Conservation (phyloP, 2,113 vertebrate species). For the Rhinolophus ferrumequinum region DNA sequence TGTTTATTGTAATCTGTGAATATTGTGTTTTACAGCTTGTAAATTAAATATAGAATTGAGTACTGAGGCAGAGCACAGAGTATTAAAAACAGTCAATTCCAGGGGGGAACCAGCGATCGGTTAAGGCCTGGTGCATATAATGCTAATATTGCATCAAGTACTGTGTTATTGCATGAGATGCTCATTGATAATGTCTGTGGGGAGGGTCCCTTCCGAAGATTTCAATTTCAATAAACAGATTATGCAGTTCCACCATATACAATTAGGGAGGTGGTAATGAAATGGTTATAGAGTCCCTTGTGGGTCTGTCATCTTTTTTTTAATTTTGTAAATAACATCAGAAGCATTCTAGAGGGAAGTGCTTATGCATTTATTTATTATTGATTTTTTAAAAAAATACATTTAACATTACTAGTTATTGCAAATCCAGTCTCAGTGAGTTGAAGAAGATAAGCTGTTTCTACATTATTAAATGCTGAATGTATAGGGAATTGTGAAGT, state of each 20-base stretch:
- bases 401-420: constrained; percentile 94
- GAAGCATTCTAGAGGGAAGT: constrained; percentile 89
- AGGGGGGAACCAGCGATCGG: constrained; percentile 80
- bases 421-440: constrained; percentile 89
- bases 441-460: constrained; percentile 84
- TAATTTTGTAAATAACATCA: constrained; percentile 98
- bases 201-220: constrained; percentile 91
- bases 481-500: constrained; percentile 83
- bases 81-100: constrained; percentile 87
- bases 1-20: constrained; percentile 88
- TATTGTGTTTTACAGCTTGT: constrained; percentile 89
- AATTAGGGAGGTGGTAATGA: constrained; percentile 93
- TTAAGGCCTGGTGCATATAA: constrained; percentile 88
- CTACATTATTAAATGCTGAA: constrained; percentile 86
- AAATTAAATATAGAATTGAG: constrained; percentile 89
- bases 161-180: constrained; percentile 87
- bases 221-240: constrained; percentile 95
- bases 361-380: constrained; percentile 97
- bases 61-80: constrained; percentile 84
- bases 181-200: constrained; percentile 89
- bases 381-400: constrained; percentile 90
- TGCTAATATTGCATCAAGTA: constrained; percentile 89
- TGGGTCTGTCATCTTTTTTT: constrained; percentile 88
- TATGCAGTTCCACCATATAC: constrained; percentile 87
- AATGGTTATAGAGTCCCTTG: constrained; percentile 93